Conservation (phyloP, 2,113 vertebrate genomes). For the Indicator maculatus region DNA sequence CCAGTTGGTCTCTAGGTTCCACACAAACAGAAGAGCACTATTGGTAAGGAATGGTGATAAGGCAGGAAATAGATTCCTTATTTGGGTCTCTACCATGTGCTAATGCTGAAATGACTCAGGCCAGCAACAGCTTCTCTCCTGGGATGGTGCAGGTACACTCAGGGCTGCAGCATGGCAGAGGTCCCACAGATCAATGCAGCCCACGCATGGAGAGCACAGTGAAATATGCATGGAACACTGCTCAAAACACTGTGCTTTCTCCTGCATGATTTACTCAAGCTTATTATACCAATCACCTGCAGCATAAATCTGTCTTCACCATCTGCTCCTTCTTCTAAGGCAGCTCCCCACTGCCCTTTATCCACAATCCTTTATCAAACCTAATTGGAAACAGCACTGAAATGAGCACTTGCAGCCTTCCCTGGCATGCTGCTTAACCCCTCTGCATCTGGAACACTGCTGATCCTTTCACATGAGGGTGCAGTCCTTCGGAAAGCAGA, state of each 20-base stretch:
- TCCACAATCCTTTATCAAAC: slow-evolving; percentile 1
- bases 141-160: not conserved
- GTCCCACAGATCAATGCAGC: not conserved
- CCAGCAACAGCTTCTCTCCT: not conserved
- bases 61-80: not conserved
- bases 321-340: slow-evolving; percentile 32
- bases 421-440: not conserved
- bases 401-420: not conserved
- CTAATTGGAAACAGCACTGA: slow-evolving; percentile 37
- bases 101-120: not conserved
- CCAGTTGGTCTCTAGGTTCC: not conserved
- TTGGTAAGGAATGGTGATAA: not conserved
- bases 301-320: slow-evolving; percentile 43
- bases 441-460: not conserved
- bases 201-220: not conserved
- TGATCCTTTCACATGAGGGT: not conserved
- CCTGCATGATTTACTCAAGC: not conserved
- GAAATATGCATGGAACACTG: not conserved
- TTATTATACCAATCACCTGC: slow-evolving; percentile 46
- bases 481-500: not conserved
- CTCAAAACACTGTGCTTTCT: not conserved
- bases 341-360: not conserved
- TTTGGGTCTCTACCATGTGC: not conserved
- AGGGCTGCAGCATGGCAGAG: not conserved
- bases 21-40: not conserved